phyloP scores from a whole-genome alignment of 2,797 vertebrate species.

The Gymnoscopelus braueri region DNA sequence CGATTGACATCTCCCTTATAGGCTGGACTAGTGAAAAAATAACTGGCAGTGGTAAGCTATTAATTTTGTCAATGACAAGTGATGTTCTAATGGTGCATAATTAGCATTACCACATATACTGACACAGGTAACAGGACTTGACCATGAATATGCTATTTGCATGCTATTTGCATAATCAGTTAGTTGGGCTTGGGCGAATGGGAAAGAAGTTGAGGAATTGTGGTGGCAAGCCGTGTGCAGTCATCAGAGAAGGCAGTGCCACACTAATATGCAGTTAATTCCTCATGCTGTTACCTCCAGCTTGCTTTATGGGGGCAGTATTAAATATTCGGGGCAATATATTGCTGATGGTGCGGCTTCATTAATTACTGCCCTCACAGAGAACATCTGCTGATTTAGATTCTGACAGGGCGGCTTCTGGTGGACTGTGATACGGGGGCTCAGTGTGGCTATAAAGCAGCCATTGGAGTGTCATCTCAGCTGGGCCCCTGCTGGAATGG shows the following conservation, averaged over 20 bases:
- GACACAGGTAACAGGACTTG: neutral
- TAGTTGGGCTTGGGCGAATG: conserved; percentile 20
- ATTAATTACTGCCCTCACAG: conserved; percentile 72
- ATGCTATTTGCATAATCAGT: conserved; percentile 15
- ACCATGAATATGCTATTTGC: conserved; percentile 2
- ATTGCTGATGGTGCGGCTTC: conserved; percentile 66
- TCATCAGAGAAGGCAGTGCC: conserved; percentile 52
- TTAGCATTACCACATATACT: neutral
- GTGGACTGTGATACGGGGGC: conserved; percentile 67
- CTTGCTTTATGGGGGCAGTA: conserved; percentile 71
- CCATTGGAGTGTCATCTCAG: conserved; percentile 60
- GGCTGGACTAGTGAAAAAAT: neutral
- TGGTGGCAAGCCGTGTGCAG: conserved; percentile 38
- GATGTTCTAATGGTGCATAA: neutral
- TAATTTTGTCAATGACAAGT: too few relatives aligned
- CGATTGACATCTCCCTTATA: conserved; percentile 1
- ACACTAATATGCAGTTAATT: conserved; percentile 66
- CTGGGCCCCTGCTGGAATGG: too few relatives aligned
- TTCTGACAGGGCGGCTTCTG: conserved; percentile 71
- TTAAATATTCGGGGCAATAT: conserved; percentile 63
- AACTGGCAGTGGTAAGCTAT: too few relatives aligned
- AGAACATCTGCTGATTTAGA: conserved; percentile 78
- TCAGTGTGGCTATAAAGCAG: conserved; percentile 63
- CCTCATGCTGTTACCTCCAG: conserved; percentile 59
- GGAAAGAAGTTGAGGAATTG: conserved; percentile 18